Conservation (phyloP, 1,140 invertebrate genomes). For the Matsumurasca onukii region DNA sequence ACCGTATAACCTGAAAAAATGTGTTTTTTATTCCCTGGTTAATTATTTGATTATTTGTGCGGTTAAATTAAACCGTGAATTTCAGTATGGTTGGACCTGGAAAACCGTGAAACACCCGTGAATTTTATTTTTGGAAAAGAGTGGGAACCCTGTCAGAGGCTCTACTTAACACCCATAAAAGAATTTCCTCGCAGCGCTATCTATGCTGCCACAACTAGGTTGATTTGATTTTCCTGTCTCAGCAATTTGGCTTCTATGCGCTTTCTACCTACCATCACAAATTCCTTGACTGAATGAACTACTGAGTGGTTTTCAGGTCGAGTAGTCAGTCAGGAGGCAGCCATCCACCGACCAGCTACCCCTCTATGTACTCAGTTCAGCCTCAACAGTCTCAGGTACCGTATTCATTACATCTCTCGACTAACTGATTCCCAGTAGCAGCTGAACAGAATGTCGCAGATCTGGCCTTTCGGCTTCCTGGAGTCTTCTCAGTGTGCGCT, state of each 20-base stretch:
- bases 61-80: no score
- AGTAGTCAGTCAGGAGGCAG: neutral
- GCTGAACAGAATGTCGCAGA: neutral
- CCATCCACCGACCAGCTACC: slow-evolving; percentile 2
- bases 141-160: no score
- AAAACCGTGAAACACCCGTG: no score
- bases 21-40: no score
- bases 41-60: no score
- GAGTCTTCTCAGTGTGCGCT: neutral
- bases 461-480: neutral
- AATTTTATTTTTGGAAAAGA: no score
- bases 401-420: neutral
- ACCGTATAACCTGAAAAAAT: no score
- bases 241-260: neutral
- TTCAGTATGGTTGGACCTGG: no score
- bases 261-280: neutral
- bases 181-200: neutral
- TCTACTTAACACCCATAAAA: no score
- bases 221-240: neutral
- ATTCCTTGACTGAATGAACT: neutral
- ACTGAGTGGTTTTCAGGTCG: neutral
- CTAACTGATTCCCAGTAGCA: neutral
- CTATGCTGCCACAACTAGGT: neutral
- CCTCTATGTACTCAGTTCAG: slow-evolving; percentile 18
- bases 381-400: slow-evolving; percentile 11